Conservation (phyloP, 2,113 vertebrate genomes). For the Dunckerocampus dactyliophorus region DNA sequence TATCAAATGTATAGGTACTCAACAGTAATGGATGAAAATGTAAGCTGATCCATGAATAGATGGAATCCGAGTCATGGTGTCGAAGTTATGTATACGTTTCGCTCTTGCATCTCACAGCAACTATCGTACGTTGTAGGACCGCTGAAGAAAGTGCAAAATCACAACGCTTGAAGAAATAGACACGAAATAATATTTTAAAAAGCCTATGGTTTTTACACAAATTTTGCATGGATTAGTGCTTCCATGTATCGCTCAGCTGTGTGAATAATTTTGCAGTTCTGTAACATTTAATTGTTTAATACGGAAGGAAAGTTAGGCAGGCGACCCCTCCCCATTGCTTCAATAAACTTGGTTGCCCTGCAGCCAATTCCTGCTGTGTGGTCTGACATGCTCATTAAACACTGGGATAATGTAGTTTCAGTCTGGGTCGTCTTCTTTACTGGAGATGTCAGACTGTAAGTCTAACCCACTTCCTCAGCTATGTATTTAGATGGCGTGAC, state of each 20-base stretch:
- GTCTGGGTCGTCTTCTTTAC: constrained; percentile 8
- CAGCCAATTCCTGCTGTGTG: constrained; percentile 10
- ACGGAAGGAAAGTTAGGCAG: neutral
- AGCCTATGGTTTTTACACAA: too few relatives aligned
- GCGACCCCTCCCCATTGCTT: neutral
- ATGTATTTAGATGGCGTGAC: neutral
- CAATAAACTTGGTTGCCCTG: constrained; percentile 9
- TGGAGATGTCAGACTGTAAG: constrained; percentile 5
- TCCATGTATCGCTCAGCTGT: neutral
- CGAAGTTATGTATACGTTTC: too few relatives aligned
- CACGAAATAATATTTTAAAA: too few relatives aligned
- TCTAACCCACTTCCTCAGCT: constrained; percentile 6
- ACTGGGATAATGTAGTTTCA: constrained; percentile 5
- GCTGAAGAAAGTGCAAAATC: too few relatives aligned
- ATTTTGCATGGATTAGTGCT: neutral
- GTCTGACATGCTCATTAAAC: constrained; percentile 15
- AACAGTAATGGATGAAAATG: too few relatives aligned
- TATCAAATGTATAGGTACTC: too few relatives aligned
- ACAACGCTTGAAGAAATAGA: too few relatives aligned
- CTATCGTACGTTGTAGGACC: too few relatives aligned
- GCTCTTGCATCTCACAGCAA: too few relatives aligned
- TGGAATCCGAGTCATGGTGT: too few relatives aligned
- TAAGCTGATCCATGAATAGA: too few relatives aligned
- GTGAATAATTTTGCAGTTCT: neutral
- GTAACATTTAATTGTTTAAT: neutral